phyloP scores from a whole-genome alignment of 2,113 vertebrate species.

The Lontra canadensis region DNA sequence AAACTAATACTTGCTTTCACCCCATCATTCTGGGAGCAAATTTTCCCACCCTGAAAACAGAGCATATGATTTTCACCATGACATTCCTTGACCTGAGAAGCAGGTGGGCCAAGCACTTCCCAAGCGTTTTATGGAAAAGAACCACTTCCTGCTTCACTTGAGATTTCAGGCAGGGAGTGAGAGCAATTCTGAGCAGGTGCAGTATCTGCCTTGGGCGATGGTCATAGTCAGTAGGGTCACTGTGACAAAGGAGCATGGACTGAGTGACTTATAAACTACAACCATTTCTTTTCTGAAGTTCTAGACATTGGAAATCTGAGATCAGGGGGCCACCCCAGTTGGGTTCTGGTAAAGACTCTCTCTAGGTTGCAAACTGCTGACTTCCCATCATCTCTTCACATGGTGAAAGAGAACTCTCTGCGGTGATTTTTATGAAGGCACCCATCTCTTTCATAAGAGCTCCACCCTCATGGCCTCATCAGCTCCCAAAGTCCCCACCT shows the following conservation, averaged over 20 bases:
- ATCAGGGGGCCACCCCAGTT: background rate
- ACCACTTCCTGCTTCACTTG: background rate
- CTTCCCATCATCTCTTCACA: background rate
- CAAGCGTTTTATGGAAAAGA: background rate
- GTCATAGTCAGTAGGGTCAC: background rate
- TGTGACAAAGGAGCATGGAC: background rate
- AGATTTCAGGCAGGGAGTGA: background rate
- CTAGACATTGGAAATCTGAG: background rate
- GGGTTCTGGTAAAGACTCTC: background rate
- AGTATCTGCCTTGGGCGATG: background rate
- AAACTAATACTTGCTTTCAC: background rate
- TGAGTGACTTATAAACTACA: background rate
- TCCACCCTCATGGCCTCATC: background rate
- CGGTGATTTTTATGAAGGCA: background rate
- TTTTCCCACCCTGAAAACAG: background rate
- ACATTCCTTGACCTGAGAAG: background rate
- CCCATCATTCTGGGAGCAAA: background rate
- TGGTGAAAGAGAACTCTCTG: background rate
- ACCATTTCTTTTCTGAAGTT: background rate
- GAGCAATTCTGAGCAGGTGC: background rate
- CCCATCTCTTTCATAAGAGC: background rate
- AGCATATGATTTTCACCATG: background rate
- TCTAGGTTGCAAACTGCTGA: background rate
- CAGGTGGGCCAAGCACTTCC: background rate
- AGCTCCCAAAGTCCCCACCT: background rate